phyloP scores from a whole-genome alignment of 2,113 vertebrate species.

The Willisornis vidua region DNA sequence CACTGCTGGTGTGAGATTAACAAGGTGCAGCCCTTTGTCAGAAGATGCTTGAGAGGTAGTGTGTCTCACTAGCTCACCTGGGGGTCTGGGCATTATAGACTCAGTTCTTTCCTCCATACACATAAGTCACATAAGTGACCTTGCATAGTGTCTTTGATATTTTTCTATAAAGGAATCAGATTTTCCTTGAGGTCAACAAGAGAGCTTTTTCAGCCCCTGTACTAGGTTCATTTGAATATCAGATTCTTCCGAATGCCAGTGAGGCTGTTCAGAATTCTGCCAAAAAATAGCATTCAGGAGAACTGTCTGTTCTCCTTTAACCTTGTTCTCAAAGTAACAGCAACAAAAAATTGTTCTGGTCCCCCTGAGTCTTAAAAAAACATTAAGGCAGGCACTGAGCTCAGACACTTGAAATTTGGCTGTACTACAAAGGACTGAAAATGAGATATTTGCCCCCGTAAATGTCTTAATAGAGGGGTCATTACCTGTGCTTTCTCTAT shows the following conservation, averaged over 20 bases:
- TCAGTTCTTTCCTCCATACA: background rate
- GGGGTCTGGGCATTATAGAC: background rate
- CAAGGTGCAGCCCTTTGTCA: background rate
- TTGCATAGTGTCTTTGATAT: background rate
- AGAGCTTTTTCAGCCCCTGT: background rate
- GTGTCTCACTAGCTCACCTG: background rate
- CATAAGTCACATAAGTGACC: background rate
- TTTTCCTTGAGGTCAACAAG: background rate
- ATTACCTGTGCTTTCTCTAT: slow-evolving; percentile 15
- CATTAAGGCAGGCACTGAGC: slow-evolving; percentile 3
- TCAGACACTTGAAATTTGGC: slow-evolving; percentile 35
- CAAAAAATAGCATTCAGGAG: background rate
- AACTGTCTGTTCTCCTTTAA: slow-evolving; percentile 24
- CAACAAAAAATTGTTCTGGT: slow-evolving; percentile 26
- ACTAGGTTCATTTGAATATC: background rate
- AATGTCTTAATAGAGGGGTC: slow-evolving; percentile 38
- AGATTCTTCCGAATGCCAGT: background rate
- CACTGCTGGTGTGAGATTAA: background rate
- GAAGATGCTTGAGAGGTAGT: background rate
- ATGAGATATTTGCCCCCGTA: slow-evolving; percentile 37
- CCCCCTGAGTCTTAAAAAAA: slow-evolving; percentile 23
- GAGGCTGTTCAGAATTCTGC: background rate
- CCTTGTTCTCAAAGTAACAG: slow-evolving; percentile 29
- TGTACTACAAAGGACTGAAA: slow-evolving; percentile 27
- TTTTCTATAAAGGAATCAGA: background rate